Evolutionary conservation across 1,140 invertebrate genomes (phyloP), one percentile per base, ranked within the genome.

Genomic region (Tetramorium alpestre): DNA sequence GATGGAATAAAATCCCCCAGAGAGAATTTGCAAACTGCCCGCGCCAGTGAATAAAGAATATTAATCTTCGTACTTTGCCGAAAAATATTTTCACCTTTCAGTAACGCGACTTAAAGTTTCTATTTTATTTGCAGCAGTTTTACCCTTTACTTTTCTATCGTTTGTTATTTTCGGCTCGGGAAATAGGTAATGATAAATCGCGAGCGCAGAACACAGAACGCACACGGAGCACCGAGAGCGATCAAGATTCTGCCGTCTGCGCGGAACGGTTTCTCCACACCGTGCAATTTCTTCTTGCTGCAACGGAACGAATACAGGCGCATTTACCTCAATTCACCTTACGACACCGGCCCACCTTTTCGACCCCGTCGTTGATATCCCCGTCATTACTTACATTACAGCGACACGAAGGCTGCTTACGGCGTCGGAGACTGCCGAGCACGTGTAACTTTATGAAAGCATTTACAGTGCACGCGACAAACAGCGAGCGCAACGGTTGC

Each of bases 391-490:
- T 82, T 82, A 73, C 44, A n/a, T 82, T 82, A 73, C 44, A n/a
- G 51, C 51, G 16, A 56, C 38, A 25, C 67, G 67, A 65, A 73
- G 67, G 22, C 33, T 70, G 64, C 65, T 82, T 47, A 33, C 25
- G 13, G 41, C 22, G 5, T 18, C 25, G 47, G 49, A 58, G 28
- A 16, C 76, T 47, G 28, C 60, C 16, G 13, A 56, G 65, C 78
- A 82, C 67, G 80, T 73, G 80, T 73, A 73, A 62, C 80, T 62
- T 84, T 73, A 84, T 49, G 80, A 60, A 62, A 84, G 54, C 80
- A 56, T 84, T 84, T 75, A 41, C 69, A 41, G 18, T 54, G 44
- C 62, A 38, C 47, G 47, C 80, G 67, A 73, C 80, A 82, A 82
- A 73, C 67, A 25, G 44, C 25, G 33, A 33, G 22, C 54, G 56